Evolutionary conservation across 1,140 invertebrate species (phyloP), one percentile per base, ranked within the genome.

Genomic region (Riptortus pedestris): DNA sequence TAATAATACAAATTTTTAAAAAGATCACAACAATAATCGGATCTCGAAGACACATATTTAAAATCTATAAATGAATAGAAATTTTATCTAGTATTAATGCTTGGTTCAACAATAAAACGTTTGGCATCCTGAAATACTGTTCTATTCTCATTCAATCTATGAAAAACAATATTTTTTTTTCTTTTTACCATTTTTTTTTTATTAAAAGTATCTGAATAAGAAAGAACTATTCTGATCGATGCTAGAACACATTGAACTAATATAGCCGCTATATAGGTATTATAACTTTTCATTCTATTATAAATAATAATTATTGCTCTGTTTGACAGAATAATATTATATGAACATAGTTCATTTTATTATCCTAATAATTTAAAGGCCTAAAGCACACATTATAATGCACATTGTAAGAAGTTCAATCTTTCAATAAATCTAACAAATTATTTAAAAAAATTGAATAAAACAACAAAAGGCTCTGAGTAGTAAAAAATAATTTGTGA

Each of bases 51-150:
- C n/a, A 51, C 48, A 20, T 51, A 51, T 11, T 11, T 22, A 20
- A 11, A 12, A 51, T 51, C 4, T n/a, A 51, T n/a, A n/a, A 51
- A 51, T 20, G n/a, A 51, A 51, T 51, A 51, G 24, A 51, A 22
- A 51, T 51, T 16, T 48, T 20, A 20, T 3, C 22, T 51, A 51
- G 9, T 2, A 22, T 11, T 7, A 22, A 51, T 51, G 48, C 48
- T 51, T 45, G 18, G 48, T 51, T 38, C 33, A 57, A n/a, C 22
- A 3, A 57, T 22, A 57, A 33, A 18, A 60, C n/a, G 58, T 60
- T 60, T 60, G 58, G 58, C 58, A 60, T 60, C 58, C 29, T n/a
- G 24, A 29, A 33, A 60, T 38, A 60, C 58, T 60, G 58, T 33
- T 60, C 48, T 51, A n/a, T 51, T 20, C 18, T 51, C 48, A 22